These are phyloP conservation scores for Melozone crissalis DNA, from an alignment of 2,113 vertebrate genomes.

Conservation along the genomic window DNA sequence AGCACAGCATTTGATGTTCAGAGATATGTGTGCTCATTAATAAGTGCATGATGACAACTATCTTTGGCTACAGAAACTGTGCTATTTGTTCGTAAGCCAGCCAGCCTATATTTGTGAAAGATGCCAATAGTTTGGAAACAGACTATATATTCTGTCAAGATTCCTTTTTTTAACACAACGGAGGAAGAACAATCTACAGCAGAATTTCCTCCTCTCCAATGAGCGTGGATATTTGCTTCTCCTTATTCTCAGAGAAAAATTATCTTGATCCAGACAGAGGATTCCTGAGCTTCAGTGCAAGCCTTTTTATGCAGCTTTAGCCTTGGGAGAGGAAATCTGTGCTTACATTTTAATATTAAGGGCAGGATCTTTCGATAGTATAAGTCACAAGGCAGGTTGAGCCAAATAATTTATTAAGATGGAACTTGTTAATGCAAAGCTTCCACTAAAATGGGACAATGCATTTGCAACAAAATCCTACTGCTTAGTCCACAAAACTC, in stretches of 20 bases:
- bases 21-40: slow-evolving; percentile 50
- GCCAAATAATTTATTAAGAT: slow-evolving; percentile 29
- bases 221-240: neutral
- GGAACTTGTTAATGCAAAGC: slow-evolving; percentile 21
- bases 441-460: slow-evolving; percentile 18
- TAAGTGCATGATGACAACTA: slow-evolving; percentile 47
- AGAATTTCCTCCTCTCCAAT: neutral
- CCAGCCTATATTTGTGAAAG: slow-evolving; percentile 43
- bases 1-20: slow-evolving; percentile 37
- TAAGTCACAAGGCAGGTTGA: slow-evolving; percentile 1
- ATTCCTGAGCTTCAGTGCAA: neutral
- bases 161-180: neutral
- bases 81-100: slow-evolving; percentile 22
- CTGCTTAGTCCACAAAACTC: neutral
- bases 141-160: slow-evolving; percentile 24
- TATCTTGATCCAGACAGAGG: slow-evolving; percentile 4
- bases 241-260: neutral
- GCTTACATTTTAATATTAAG: slow-evolving; percentile 22
- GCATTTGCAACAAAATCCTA: neutral
- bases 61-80: slow-evolving; percentile 52
- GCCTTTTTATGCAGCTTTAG: neutral
- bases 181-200: slow-evolving; percentile 14
- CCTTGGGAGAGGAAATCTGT: slow-evolving; percentile 28
- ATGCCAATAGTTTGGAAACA: slow-evolving; percentile 54
- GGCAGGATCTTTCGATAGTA: neutral